These are phyloP conservation scores for Chelonus insularis DNA, from an alignment of 1,140 invertebrate genomes.

Conservation along the genomic window DNA sequence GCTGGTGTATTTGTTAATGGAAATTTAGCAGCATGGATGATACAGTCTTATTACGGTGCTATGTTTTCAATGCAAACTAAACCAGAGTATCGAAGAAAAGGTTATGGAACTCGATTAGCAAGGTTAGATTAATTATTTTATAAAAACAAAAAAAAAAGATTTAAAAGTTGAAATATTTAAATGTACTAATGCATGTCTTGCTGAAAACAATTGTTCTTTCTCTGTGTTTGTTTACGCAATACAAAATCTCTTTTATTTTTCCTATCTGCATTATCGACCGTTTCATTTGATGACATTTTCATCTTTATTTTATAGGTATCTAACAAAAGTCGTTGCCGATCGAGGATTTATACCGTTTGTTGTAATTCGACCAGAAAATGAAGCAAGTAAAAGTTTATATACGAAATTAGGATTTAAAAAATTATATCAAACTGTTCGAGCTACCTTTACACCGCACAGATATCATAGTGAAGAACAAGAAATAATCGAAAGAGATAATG, in stretches of 20 bases:
- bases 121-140: slow-evolving; percentile 40
- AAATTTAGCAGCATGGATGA: slow-evolving; percentile 80
- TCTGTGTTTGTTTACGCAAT: too few relatives aligned
- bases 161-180: too few relatives aligned
- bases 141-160: neutral
- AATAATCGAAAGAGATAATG: neutral
- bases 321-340: slow-evolving; percentile 71
- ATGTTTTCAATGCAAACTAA: slow-evolving; percentile 90
- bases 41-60: slow-evolving; percentile 84
- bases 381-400: slow-evolving; percentile 78
- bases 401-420: slow-evolving; percentile 78
- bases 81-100: slow-evolving; percentile 78
- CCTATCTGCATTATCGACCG: neutral
- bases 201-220: too few relatives aligned
- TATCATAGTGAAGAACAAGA: slow-evolving; percentile 36
- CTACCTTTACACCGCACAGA: slow-evolving; percentile 68
- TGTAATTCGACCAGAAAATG: slow-evolving; percentile 82
- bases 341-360: slow-evolving; percentile 81
- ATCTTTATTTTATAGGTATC: slow-evolving; percentile 46
- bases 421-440: slow-evolving; percentile 75
- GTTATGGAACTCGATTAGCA: slow-evolving; percentile 60
- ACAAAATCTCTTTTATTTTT: too few relatives aligned
- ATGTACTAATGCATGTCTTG: too few relatives aligned
- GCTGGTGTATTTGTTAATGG: slow-evolving; percentile 74
- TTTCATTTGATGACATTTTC: neutral